phyloP scores from a whole-genome alignment of 2,888 invertebrate species.

The Cybosia mesomella region DNA sequence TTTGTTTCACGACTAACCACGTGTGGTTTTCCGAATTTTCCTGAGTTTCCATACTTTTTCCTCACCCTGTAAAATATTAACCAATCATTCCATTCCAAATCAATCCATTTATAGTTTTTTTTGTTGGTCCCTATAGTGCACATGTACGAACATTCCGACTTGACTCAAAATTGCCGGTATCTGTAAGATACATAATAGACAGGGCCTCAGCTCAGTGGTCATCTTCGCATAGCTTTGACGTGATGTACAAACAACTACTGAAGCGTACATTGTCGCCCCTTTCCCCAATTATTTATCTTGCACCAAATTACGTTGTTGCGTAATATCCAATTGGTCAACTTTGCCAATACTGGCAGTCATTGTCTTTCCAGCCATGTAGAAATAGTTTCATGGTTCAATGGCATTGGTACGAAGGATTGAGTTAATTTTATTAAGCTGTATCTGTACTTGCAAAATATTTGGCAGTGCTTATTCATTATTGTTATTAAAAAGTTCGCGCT shows the following conservation, averaged over 20 bases:
- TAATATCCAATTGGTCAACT: conserved; percentile 9
- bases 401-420: conserved; percentile 7
- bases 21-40: too few relatives aligned
- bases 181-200: too few relatives aligned
- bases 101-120: too few relatives aligned
- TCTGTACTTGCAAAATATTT: conserved; percentile 1
- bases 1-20: too few relatives aligned
- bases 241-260: not conserved
- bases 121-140: too few relatives aligned
- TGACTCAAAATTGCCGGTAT: too few relatives aligned
- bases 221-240: not conserved
- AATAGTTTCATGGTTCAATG: conserved; percentile 23
- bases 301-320: conserved; percentile 8
- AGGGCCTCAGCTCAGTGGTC: not conserved
- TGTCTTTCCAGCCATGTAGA: conserved; percentile 26
- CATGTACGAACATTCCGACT: too few relatives aligned
- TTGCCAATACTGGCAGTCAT: conserved; percentile 19
- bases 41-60: too few relatives aligned
- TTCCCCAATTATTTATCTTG: conserved; percentile 10
- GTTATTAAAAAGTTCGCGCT: not conserved
- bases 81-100: too few relatives aligned
- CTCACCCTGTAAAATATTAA: too few relatives aligned
- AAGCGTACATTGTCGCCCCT: not conserved
- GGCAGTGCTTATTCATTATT: not conserved
- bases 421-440: conserved; percentile 14